These are phyloP conservation scores for Erpornis zantholeuca DNA, from an alignment of 2,113 vertebrate genomes.

Conservation along the genomic window DNA sequence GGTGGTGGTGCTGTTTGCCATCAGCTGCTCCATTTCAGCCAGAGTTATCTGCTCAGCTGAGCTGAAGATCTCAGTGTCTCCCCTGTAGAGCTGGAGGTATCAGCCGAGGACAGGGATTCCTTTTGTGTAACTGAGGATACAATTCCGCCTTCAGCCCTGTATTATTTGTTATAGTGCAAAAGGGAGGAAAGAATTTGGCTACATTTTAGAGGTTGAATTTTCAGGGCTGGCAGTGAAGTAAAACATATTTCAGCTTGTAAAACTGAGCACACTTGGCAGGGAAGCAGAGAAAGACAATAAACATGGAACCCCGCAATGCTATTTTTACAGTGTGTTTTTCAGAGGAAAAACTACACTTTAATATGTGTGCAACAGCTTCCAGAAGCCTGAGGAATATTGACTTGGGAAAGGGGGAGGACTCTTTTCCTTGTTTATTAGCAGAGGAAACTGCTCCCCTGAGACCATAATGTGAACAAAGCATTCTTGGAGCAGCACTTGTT, in stretches of 20 bases:
- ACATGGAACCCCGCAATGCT: neutral
- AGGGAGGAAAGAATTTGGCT: neutral
- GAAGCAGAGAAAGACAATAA: slow-evolving; percentile 28
- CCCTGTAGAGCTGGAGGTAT: neutral
- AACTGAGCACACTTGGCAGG: neutral
- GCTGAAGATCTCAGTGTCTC: neutral
- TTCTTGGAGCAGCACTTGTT: neutral
- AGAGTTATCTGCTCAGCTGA: neutral
- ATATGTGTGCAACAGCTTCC: neutral
- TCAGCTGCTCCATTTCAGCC: neutral
- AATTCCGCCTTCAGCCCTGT: neutral
- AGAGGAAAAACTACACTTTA: neutral
- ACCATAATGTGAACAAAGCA: neutral
- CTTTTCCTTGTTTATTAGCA: neutral
- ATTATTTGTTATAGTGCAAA: neutral
- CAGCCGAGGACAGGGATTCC: neutral
- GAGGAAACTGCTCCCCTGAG: neutral
- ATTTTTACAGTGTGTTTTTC: slow-evolving; percentile 17
- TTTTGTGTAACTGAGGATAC: neutral
- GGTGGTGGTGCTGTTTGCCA: neutral
- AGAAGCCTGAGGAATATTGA: neutral
- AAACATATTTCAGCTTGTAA: slow-evolving; percentile 51
- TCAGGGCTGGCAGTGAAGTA: slow-evolving; percentile 9
- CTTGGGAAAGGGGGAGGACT: neutral
- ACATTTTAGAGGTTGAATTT: neutral